A percentile compares a stretch with the other conserved stretches of the same genome.
phyloP scores from a whole-genome alignment of 1,140 invertebrate genomes.

The Nilaparvata lugens region DNA sequence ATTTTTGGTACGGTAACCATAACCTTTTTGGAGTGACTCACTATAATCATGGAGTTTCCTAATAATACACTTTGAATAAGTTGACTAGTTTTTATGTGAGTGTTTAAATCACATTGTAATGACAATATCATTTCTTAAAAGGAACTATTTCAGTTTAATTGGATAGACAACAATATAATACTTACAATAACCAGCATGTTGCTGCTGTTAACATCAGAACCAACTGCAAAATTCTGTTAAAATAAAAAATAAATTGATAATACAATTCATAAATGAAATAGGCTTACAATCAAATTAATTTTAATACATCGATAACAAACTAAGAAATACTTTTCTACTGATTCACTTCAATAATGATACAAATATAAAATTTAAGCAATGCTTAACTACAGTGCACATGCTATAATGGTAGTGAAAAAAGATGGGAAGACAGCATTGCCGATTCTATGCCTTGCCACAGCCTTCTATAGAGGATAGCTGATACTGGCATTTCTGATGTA shows the following conservation, averaged over 20 bases:
- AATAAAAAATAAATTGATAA: constrained; percentile 19
- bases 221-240: constrained; percentile 71
- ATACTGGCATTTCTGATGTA: too few species aligned
- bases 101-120: neutral
- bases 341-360: too few species aligned
- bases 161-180: constrained; percentile 32
- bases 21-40: too few species aligned
- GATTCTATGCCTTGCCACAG: too few species aligned
- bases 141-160: neutral
- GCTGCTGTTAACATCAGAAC: constrained; percentile 80
- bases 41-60: neutral
- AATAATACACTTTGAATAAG: neutral
- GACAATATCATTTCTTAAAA: neutral
- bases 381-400: too few species aligned
- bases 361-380: too few species aligned
- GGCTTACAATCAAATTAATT: neutral
- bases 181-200: constrained; percentile 89
- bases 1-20: too few species aligned
- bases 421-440: too few species aligned
- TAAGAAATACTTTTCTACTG: too few species aligned
- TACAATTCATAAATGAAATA: neutral
- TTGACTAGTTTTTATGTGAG: neutral
- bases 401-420: too few species aligned
- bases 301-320: neutral
- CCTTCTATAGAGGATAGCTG: too few species aligned